phyloP scores from a whole-genome alignment of 2,888 invertebrate species.

The Nemurella pictetii region DNA sequence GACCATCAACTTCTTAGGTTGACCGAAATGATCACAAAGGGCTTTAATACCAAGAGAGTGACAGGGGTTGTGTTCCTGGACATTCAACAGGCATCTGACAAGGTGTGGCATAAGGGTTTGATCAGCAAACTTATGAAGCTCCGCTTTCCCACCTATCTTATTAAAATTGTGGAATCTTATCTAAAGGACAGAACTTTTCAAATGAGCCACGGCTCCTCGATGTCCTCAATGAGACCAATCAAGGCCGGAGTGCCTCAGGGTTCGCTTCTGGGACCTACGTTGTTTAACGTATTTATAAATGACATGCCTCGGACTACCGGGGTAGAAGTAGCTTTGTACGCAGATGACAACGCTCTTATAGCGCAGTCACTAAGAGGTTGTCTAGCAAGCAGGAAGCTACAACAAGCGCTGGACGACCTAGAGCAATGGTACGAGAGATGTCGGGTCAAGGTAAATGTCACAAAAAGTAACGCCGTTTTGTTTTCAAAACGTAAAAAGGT shows the following conservation, averaged over 20 bases:
- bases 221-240: background rate
- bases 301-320: conserved; percentile 18
- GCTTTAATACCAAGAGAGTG: background rate
- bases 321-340: background rate
- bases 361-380: background rate
- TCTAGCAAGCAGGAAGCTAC: background rate
- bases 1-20: conserved; percentile 7
- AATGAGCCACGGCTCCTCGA: background rate
- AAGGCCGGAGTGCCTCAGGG: conserved; percentile 30
- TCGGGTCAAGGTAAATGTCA: conserved; percentile 11
- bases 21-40: background rate
- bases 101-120: conserved; percentile 21
- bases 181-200: conserved; percentile 6
- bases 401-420: conserved; percentile 14
- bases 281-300: conserved; percentile 27
- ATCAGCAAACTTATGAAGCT: conserved; percentile 4
- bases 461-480: background rate
- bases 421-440: conserved; percentile 12
- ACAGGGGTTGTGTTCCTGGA: conserved; percentile 29
- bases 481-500: background rate
- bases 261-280: conserved; percentile 18
- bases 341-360: conserved; percentile 8
- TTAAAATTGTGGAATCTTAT: conserved; percentile 15
- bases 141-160: conserved; percentile 6
- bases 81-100: conserved; percentile 17